phyloP scores from a whole-genome alignment of 2,888 invertebrate species.

The Eilema depressum region DNA sequence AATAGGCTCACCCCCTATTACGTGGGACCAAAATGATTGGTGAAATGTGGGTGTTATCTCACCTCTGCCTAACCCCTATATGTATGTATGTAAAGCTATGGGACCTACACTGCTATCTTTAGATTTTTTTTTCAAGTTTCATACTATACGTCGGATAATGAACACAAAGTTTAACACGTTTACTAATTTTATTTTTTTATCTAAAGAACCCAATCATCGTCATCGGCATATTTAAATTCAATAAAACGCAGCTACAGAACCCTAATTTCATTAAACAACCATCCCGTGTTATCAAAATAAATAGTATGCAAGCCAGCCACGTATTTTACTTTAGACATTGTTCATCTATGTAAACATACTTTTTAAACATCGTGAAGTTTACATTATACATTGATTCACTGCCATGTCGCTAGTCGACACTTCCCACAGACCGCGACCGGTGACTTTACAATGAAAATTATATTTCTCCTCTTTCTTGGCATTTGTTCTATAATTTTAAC shows the following conservation, averaged over 20 bases:
- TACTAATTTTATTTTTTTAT: not conserved
- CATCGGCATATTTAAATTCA: not conserved
- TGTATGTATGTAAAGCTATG: too few species aligned
- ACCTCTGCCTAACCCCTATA: too few species aligned
- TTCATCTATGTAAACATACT: constrained; percentile 62
- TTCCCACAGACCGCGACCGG: constrained; percentile 45
- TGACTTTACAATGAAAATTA: constrained; percentile 60
- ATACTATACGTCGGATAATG: too few species aligned
- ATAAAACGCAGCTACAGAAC: constrained; percentile 24
- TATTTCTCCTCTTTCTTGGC: constrained; percentile 50
- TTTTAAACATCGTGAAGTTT: constrained; percentile 70
- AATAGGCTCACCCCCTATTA: too few species aligned
- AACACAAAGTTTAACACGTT: not conserved
- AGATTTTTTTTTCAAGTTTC: too few species aligned
- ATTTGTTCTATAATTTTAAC: constrained; percentile 42
- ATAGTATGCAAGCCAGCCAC: constrained; percentile 51
- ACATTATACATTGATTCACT: constrained; percentile 64
- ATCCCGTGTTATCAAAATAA: constrained; percentile 49
- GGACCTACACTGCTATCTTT: too few species aligned
- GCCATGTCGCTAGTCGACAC: constrained; percentile 61
- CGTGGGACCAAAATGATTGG: too few species aligned
- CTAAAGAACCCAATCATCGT: constrained; percentile 2
- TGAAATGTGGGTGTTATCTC: too few species aligned
- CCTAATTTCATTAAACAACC: constrained; percentile 39
- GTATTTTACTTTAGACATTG: constrained; percentile 60